Evolutionary conservation across 2,797 vertebrate genomes (phyloP).

Genomic region (Choloepus didactylus): DNA sequence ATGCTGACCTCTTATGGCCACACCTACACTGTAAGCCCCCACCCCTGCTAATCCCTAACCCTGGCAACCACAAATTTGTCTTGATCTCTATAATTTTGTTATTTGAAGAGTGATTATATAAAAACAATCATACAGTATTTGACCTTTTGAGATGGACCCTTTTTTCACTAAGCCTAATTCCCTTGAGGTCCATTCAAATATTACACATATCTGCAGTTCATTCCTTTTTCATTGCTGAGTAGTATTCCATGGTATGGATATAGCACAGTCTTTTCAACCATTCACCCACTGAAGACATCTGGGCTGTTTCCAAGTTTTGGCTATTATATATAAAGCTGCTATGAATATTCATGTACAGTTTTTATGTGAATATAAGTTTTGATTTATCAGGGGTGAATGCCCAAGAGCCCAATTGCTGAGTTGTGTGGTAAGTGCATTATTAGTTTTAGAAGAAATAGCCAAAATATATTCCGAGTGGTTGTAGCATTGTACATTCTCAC

Average conservation of each 20-base stretch:
- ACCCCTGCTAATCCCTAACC: background rate
- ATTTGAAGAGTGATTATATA: background rate
- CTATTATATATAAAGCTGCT: background rate
- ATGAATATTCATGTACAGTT: background rate
- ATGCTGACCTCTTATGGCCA: background rate
- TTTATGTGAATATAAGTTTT: background rate
- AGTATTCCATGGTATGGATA: background rate
- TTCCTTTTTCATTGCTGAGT: background rate
- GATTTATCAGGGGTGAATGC: slow-evolving; percentile 22
- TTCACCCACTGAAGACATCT: background rate
- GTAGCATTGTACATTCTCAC: background rate
- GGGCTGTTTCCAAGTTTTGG: background rate
- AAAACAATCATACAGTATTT: background rate
- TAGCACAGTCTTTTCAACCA: background rate
- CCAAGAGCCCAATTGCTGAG: background rate
- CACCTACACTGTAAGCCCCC: background rate
- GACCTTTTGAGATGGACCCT: slow-evolving; percentile 34
- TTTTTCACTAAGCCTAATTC: background rate
- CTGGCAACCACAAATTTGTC: background rate
- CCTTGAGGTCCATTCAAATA: background rate
- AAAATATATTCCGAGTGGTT: background rate
- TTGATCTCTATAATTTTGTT: background rate
- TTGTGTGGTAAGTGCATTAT: background rate
- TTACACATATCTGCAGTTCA: background rate
- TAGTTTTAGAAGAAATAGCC: slow-evolving; percentile 16